Base-by-base conservation (phyloP, 2,888 invertebrate species). In the Maniola hyperantus region DNA sequence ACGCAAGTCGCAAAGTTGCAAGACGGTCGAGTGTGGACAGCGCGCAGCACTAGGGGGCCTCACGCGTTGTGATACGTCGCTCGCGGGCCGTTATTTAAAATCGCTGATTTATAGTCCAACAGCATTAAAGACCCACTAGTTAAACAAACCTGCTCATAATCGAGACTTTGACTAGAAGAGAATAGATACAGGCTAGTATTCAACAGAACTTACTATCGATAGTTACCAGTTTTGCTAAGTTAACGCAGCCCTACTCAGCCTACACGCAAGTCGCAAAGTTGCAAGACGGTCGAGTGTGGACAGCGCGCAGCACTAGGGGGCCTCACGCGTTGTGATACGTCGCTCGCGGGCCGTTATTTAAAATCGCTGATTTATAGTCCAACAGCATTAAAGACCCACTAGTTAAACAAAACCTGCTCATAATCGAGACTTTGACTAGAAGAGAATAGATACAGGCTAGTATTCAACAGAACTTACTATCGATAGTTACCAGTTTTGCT, bases 371-470 rank as follows among this genome's bases (percentile, higher is more conserved):
- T 92, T 92, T 91, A 92, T 89, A 86, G 86, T 82, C 82, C 88
- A 91, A 91, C 91, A 87, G 91, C 91, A 91, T 91, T 91, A 91
- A n/a, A n/a, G n/a, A n/a, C n/a, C n/a, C n/a, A n/a, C n/a, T n/a
- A n/a, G n/a, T n/a, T n/a, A n/a, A n/a, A n/a, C n/a, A n/a, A n/a
- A n/a, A n/a, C n/a, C n/a, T n/a, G n/a, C n/a, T n/a, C n/a, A n/a
- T n/a, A n/a, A n/a, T n/a, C n/a, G n/a, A n/a, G n/a, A n/a, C n/a
- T n/a, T n/a, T n/a, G n/a, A n/a, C n/a, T n/a, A n/a, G n/a, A n/a
- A n/a, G n/a, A n/a, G n/a, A n/a, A n/a, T n/a, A n/a, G n/a, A n/a
- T n/a, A n/a, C n/a, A n/a, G n/a, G n/a, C n/a, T n/a, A n/a, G n/a
- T n/a, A n/a, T n/a, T n/a, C n/a, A n/a, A n/a, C n/a, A n/a, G n/a